A percentile compares a stretch with the other conserved stretches of the same genome.
Conservation (phyloP, 2,888 invertebrate species). For the Drosophila barbarae region DNA sequence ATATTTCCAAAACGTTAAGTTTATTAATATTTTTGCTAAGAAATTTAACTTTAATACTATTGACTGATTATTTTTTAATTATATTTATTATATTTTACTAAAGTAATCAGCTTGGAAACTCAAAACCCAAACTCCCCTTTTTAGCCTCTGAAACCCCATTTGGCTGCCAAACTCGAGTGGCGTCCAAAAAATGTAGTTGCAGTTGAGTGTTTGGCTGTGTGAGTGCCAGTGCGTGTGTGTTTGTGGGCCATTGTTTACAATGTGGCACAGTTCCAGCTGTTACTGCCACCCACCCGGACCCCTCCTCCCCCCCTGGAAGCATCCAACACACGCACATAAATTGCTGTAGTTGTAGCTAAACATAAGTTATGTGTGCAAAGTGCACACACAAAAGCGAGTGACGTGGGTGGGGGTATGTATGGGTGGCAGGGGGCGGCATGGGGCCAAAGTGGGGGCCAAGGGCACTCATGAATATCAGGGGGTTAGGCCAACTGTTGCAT, state of each 20-base stretch:
- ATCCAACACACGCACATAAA: constrained; percentile 56
- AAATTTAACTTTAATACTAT: neutral
- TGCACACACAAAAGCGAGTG: constrained; percentile 28
- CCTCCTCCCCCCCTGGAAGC: neutral
- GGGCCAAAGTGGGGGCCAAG: constrained; percentile 1
- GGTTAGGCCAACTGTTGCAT: constrained; percentile 62
- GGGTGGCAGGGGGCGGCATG: neutral
- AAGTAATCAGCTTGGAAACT: neutral
- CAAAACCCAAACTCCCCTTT: neutral
- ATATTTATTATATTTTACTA: neutral
- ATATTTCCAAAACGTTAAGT: too few relatives aligned
- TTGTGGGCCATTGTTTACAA: constrained; percentile 39
- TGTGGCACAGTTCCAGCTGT: constrained; percentile 48
- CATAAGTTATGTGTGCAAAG: constrained; percentile 63
- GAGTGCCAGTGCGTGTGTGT: constrained; percentile 1
- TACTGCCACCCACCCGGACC: constrained; percentile 1
- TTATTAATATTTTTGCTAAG: neutral
- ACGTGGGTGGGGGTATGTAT: neutral
- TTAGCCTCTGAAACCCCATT: neutral
- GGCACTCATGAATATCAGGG: constrained; percentile 42
- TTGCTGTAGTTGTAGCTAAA: constrained; percentile 57
- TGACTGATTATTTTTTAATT: neutral
- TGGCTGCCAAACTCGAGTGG: constrained; percentile 21
- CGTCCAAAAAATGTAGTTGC: constrained; percentile 38
- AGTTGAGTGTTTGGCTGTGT: constrained; percentile 7